Evolutionary conservation across 2,113 vertebrate genomes (phyloP).

Genomic region (Poeciliopsis turrubarensis): DNA sequence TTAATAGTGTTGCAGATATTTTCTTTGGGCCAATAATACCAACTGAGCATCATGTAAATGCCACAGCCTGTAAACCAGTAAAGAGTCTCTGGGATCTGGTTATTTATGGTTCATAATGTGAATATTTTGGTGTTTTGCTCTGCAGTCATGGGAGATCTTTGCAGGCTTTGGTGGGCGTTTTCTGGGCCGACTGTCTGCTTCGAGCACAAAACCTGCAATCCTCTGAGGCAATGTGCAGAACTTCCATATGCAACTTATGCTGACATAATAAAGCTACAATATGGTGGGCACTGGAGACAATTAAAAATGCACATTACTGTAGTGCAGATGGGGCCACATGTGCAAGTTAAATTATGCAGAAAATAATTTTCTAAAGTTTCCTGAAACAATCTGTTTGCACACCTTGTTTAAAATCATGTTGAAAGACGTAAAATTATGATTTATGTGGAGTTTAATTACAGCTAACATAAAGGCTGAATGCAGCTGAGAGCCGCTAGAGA

Average conservation of each 20-base stretch:
- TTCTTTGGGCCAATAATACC: background rate
- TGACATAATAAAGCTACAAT: constrained; percentile 11
- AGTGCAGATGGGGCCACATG: constrained; percentile 20
- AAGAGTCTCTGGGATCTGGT: too few relatives aligned
- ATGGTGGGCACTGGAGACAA: constrained; percentile 3
- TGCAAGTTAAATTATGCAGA: constrained; percentile 28
- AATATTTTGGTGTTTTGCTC: background rate
- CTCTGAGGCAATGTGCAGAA: background rate
- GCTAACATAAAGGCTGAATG: background rate
- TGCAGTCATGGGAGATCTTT: background rate
- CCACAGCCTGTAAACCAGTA: too few relatives aligned
- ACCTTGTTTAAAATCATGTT: constrained; percentile 15
- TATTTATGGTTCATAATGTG: too few relatives aligned
- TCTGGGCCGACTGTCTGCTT: too few relatives aligned
- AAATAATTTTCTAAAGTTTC: constrained; percentile 13
- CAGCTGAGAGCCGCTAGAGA: background rate
- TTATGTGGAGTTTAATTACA: constrained; percentile 13
- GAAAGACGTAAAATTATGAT: constrained; percentile 14
- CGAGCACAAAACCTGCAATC: too few relatives aligned
- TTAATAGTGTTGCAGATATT: background rate
- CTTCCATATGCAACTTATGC: constrained; percentile 10
- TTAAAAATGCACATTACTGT: constrained; percentile 9
- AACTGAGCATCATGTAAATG: too few relatives aligned
- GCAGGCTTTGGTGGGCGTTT: background rate
- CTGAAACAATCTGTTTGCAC: constrained; percentile 6